phyloP scores from a whole-genome alignment of 2,888 invertebrate genomes.

The Gerris lacustris region DNA sequence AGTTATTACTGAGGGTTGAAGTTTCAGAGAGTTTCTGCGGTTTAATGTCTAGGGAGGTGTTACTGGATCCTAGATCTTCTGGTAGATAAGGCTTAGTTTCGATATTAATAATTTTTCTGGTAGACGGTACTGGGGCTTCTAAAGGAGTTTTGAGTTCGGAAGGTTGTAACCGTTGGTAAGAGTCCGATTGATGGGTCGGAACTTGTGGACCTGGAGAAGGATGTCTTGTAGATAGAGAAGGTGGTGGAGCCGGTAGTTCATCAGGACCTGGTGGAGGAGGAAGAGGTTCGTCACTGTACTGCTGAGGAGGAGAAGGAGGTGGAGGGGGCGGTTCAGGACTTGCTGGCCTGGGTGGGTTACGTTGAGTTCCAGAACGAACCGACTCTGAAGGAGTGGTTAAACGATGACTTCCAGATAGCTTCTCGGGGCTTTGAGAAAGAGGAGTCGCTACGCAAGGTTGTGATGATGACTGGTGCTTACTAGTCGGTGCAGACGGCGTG shows the following conservation, averaged over 20 bases:
- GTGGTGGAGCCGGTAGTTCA: background rate
- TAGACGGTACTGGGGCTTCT: too few relatives aligned
- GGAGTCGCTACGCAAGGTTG: conserved; percentile 45
- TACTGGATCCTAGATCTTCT: too few relatives aligned
- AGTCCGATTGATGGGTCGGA: background rate
- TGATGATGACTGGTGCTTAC: conserved; percentile 52
- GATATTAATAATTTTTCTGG: too few relatives aligned
- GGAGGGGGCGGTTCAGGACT: conserved; percentile 12
- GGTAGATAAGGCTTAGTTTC: too few relatives aligned
- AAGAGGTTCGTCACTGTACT: conserved; percentile 25
- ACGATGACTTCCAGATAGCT: background rate
- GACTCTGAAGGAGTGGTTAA: too few relatives aligned
- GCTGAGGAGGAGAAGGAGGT: background rate
- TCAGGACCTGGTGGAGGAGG: conserved; percentile 24
- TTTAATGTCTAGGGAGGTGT: background rate
- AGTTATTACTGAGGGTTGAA: background rate
- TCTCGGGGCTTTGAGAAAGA: background rate
- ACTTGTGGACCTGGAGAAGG: background rate
- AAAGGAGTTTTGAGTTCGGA: too few relatives aligned
- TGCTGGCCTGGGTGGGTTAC: background rate
- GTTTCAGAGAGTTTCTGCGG: background rate
- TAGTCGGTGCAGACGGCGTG: conserved; percentile 45
- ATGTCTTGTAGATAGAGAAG: background rate
- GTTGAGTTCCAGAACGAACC: background rate
- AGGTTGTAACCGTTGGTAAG: too few relatives aligned